phyloP scores from a whole-genome alignment of 2,113 vertebrate genomes.

The Anhinga rufa region DNA sequence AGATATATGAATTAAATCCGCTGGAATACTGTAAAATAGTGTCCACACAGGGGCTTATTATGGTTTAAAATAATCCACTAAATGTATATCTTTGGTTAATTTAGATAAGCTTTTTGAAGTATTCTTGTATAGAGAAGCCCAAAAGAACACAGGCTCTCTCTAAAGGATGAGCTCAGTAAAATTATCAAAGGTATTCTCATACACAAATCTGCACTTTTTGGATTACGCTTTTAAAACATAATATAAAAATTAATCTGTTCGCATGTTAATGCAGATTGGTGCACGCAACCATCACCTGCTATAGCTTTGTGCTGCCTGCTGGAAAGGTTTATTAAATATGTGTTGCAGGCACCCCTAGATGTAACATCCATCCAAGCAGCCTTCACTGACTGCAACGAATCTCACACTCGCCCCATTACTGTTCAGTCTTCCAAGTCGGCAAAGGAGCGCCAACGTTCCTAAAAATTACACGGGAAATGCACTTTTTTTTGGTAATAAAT shows the following conservation, averaged over 20 bases:
- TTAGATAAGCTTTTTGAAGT: neutral
- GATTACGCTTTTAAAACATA: neutral
- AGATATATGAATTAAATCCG: neutral
- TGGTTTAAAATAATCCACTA: neutral
- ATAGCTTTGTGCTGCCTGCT: neutral
- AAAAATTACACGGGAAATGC: neutral
- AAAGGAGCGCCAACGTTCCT: neutral
- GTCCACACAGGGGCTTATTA: neutral
- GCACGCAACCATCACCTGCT: neutral
- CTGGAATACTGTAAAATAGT: neutral
- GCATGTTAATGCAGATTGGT: neutral
- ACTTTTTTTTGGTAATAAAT: neutral
- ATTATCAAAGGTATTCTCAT: neutral
- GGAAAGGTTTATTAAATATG: neutral
- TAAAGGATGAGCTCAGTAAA: neutral
- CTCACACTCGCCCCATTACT: fast-evolving
- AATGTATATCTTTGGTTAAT: neutral
- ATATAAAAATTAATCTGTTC: neutral
- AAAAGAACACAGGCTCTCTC: neutral
- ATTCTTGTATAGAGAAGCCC: neutral
- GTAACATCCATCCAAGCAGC: neutral
- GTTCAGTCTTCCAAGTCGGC: neutral
- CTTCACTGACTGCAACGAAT: fast-evolving
- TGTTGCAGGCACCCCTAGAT: no score
- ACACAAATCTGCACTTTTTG: neutral